Evolutionary conservation across 2,888 invertebrate genomes (phyloP).

Genomic region (Gasteruption jaculator): DNA sequence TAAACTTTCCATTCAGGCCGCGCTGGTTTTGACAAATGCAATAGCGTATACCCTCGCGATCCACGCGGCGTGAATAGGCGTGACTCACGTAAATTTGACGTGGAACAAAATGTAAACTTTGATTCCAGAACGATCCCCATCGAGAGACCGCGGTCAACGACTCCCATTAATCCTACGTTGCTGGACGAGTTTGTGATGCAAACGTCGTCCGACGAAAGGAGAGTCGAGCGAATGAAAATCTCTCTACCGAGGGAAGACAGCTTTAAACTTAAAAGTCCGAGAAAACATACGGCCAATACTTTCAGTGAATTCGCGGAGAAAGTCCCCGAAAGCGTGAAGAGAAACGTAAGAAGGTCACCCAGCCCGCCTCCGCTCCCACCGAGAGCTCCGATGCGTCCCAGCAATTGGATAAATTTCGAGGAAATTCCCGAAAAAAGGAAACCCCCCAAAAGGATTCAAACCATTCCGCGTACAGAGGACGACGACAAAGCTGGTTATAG

Average conservation of each 20-base stretch:
- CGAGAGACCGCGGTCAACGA: constrained; percentile 70
- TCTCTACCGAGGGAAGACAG: constrained; percentile 61
- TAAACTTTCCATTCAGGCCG: no score
- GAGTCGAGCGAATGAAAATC: constrained; percentile 65
- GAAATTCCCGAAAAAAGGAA: constrained; percentile 80
- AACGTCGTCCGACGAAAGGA: constrained; percentile 46
- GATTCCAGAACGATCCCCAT: constrained; percentile 62
- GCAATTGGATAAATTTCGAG: constrained; percentile 82
- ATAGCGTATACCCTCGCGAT: no score
- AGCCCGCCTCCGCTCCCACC: constrained; percentile 47
- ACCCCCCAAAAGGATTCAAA: constrained; percentile 78
- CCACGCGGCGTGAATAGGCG: no score
- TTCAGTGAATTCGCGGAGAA: constrained; percentile 64
- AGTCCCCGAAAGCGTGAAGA: constrained; percentile 52
- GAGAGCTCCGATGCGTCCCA: constrained; percentile 42
- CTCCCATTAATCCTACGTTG: constrained; percentile 68
- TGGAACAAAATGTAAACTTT: constrained; percentile 1
- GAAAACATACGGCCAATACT: constrained; percentile 53
- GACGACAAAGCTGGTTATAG: constrained; percentile 56
- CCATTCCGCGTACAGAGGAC: constrained; percentile 62
- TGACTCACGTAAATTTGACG: no score
- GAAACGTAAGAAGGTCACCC: constrained; percentile 47
- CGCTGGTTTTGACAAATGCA: no score
- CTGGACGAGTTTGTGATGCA: constrained; percentile 66
- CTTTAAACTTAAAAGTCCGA: constrained; percentile 50